phyloP scores from a whole-genome alignment of 2,797 vertebrate genomes.

The Nannoperca obscura region DNA sequence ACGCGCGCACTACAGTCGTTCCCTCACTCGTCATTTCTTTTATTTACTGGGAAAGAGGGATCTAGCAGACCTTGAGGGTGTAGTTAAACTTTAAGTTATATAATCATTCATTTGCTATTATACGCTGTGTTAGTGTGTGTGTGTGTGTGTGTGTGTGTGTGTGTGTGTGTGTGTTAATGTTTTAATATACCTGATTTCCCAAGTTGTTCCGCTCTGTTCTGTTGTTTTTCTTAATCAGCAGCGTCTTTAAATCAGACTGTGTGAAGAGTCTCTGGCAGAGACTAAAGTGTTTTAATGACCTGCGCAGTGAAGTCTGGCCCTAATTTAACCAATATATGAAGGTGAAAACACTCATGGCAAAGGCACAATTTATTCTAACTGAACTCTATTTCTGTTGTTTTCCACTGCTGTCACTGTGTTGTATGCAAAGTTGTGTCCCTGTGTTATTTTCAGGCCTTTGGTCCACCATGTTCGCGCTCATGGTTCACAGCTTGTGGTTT shows the following conservation, averaged over 20 bases:
- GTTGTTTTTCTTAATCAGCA: not conserved
- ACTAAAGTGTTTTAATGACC: not conserved
- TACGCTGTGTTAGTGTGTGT: not conserved
- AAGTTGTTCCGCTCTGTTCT: not conserved
- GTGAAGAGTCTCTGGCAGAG: not conserved
- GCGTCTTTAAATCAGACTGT: not conserved
- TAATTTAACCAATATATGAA: not conserved
- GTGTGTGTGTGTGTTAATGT: not conserved
- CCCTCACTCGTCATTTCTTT: no score
- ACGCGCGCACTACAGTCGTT: no score
- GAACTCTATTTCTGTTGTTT: not conserved
- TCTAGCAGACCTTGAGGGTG: no score
- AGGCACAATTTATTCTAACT: not conserved
- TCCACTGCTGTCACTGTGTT: not conserved
- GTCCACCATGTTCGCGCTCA: slow-evolving; percentile 12
- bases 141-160: not conserved
- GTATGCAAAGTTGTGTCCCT: not conserved
- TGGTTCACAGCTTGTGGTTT: slow-evolving; percentile 57
- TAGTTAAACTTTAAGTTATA: not conserved
- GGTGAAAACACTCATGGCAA: not conserved
- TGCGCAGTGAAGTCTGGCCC: not conserved
- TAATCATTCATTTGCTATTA: not conserved
- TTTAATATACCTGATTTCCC: not conserved
- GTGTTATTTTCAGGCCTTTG: slow-evolving; percentile 15
- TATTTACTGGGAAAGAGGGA: no score